These are phyloP conservation scores for Drosophila neonasuta DNA, from an alignment of 2,888 invertebrate species.

Conservation along the genomic window DNA sequence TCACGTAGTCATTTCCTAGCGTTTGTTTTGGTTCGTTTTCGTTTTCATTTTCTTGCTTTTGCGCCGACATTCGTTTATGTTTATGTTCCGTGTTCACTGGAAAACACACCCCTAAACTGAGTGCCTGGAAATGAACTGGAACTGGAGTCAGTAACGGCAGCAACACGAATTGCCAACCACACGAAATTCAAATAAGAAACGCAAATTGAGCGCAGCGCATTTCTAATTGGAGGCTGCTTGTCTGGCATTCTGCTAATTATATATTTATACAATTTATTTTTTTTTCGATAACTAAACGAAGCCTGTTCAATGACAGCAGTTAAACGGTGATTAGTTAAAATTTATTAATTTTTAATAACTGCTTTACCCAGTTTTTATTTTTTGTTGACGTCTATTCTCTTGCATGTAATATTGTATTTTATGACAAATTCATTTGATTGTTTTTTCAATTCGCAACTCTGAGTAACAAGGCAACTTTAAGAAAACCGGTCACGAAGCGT, in stretches of 20 bases:
- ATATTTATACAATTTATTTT: background rate
- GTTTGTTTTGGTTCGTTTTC: slow-evolving; percentile 64
- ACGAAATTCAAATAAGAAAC: slow-evolving; percentile 1
- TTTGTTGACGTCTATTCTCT: slow-evolving; percentile 5
- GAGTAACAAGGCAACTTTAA: background rate
- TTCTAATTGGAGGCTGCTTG: background rate
- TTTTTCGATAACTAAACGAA: slow-evolving; percentile 1
- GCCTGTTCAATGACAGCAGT: slow-evolving; percentile 28
- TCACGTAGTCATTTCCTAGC: slow-evolving; percentile 68
- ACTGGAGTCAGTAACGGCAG: slow-evolving; percentile 24
- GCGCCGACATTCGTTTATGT: slow-evolving; percentile 40
- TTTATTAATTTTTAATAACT: slow-evolving; percentile 48
- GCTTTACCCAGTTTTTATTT: slow-evolving; percentile 25
- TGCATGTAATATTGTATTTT: slow-evolving; percentile 14
- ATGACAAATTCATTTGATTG: slow-evolving; percentile 8
- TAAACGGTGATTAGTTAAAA: slow-evolving; percentile 40
- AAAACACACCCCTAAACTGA: slow-evolving; percentile 55
- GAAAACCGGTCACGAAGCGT: slow-evolving; percentile 36
- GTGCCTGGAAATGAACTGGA: slow-evolving; percentile 9
- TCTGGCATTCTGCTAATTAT: slow-evolving; percentile 15
- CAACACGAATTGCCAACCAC: slow-evolving; percentile 49
- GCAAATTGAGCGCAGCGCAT: background rate
- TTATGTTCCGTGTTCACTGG: slow-evolving; percentile 47
- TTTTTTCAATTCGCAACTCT: slow-evolving; percentile 16
- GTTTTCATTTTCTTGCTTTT: slow-evolving; percentile 15